Evolutionary conservation across 2,113 vertebrate species (phyloP), one percentile per base, ranked within the genome.

Genomic region (Pipa parva): DNA sequence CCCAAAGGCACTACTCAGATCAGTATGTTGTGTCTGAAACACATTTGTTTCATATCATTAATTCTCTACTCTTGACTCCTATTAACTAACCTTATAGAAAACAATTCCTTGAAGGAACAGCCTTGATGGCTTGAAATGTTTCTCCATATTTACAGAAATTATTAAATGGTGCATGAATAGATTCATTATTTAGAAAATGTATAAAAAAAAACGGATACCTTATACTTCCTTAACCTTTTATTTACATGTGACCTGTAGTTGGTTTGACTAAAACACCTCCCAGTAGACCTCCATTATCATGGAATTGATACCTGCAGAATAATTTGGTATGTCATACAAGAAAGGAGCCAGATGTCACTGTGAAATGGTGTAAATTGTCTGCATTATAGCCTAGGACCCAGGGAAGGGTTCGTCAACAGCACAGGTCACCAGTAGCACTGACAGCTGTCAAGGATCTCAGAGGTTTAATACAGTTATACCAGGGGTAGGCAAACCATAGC

Each of bases 321-420:
- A 37, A 52, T 70, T 31, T 61, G 33, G 22, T 67, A 45, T 22
- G 13, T 51, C 66, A 54, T 15, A 12, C 15, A 7, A 42, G 49
- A 33, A 70, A 70, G 26, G 42, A 33, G 59, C 48, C 66, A 70
- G 57, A 70, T 70, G 57, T 61, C 66, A 50, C 48, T 28, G 66
- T 70, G 25, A 70, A 70, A 61, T 70, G 26, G 58, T 70, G 20
- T 18, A 29, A 61, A 61, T 61, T 61, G 33, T 37, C 26, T 45
- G 33, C 48, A 36, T 31, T 42, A 24, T 20, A 27, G 21, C 31
- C 27, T 4, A 31, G 7, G 55, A 60, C 57, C 27, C 28, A 25
- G 26, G 45, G 42, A 39, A 60, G 37, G 18, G 25, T n/a, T 10
- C 18, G n/a, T 60, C 26, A 36, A 11, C 33, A 28, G 28, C 12